A percentile compares a stretch with the other conserved stretches of the same genome.
Conservation (phyloP, 1,140 invertebrate species). For the Telenomus remus region DNA sequence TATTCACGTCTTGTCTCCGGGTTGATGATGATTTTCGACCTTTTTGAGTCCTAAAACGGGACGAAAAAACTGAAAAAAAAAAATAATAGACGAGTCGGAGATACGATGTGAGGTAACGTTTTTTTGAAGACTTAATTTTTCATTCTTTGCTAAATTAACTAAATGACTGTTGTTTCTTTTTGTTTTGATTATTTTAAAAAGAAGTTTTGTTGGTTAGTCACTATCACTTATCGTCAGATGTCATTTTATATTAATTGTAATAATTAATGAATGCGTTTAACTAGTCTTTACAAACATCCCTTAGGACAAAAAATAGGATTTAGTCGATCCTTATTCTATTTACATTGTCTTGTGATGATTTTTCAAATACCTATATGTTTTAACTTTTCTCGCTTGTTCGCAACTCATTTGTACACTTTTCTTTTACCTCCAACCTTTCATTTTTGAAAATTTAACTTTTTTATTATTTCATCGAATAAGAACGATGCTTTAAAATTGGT, state of each 20-base stretch:
- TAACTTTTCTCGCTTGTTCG: slow-evolving; percentile 47
- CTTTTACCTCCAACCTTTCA: not conserved
- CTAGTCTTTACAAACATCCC: slow-evolving; percentile 66
- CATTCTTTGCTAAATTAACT: slow-evolving; percentile 29
- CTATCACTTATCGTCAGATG: slow-evolving; percentile 64
- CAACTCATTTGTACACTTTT: slow-evolving; percentile 27
- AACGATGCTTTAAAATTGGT: no score
- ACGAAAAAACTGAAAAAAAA: slow-evolving; percentile 10
- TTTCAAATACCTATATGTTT: slow-evolving; percentile 66
- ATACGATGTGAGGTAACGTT: slow-evolving; percentile 43
- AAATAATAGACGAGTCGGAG: slow-evolving; percentile 37
- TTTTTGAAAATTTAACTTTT: no score
- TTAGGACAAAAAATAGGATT: slow-evolving; percentile 68
- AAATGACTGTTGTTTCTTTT: slow-evolving; percentile 20
- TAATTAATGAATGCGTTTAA: slow-evolving; percentile 66
- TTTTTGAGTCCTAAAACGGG: not conserved
- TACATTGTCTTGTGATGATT: slow-evolving; percentile 68
- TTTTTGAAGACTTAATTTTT: slow-evolving; percentile 11
- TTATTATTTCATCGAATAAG: no score
- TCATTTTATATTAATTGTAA: slow-evolving; percentile 69
- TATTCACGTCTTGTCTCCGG: slow-evolving; percentile 33
- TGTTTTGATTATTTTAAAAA: slow-evolving; percentile 51
- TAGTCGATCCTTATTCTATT: slow-evolving; percentile 68
- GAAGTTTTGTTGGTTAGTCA: slow-evolving; percentile 64
- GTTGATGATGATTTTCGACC: slow-evolving; percentile 15